phyloP scores from a whole-genome alignment of 2,113 vertebrate species.

The Grus americana region DNA sequence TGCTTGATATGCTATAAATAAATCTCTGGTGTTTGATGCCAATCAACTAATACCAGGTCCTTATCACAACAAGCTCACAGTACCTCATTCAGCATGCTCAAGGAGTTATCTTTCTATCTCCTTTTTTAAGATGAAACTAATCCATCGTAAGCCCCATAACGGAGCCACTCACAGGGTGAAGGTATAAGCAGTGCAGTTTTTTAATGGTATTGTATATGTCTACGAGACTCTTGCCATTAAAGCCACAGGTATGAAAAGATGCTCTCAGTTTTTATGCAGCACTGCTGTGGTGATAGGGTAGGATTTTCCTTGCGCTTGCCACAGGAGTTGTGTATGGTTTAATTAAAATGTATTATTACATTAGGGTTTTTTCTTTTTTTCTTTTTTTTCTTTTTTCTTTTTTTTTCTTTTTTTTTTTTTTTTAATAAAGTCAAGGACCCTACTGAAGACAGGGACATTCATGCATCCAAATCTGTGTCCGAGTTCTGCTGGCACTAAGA shows the following conservation, averaged over 20 bases:
- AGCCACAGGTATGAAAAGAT: slow-evolving; percentile 12
- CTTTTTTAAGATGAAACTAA: slow-evolving; percentile 1
- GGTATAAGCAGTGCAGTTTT: not conserved
- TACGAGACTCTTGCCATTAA: not conserved
- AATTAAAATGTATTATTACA: not conserved
- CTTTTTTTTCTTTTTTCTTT: too few species aligned
- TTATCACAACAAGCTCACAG: slow-evolving; percentile 17
- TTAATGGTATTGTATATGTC: not conserved
- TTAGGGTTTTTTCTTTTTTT: too few species aligned
- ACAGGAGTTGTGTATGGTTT: not conserved
- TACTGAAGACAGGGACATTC: not conserved
- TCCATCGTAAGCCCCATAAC: slow-evolving; percentile 20
- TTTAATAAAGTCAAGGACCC: not conserved
- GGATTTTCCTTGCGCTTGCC: not conserved
- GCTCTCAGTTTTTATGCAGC: not conserved
- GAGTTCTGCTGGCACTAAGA: not conserved
- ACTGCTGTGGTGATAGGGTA: not conserved
- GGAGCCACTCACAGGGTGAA: not conserved
- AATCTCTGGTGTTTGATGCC: not conserved
- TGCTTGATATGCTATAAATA: not conserved
- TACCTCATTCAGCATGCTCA: not conserved
- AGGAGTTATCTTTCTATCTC: slow-evolving; percentile 10
- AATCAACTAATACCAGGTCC: not conserved
- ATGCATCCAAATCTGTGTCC: not conserved
- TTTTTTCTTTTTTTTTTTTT: too few species aligned